A percentile compares a stretch with the other conserved stretches of the same genome.
These are phyloP conservation scores for Rhabdomys pumilio DNA, from an alignment of 2,797 vertebrate genomes.

Conservation along the genomic window DNA sequence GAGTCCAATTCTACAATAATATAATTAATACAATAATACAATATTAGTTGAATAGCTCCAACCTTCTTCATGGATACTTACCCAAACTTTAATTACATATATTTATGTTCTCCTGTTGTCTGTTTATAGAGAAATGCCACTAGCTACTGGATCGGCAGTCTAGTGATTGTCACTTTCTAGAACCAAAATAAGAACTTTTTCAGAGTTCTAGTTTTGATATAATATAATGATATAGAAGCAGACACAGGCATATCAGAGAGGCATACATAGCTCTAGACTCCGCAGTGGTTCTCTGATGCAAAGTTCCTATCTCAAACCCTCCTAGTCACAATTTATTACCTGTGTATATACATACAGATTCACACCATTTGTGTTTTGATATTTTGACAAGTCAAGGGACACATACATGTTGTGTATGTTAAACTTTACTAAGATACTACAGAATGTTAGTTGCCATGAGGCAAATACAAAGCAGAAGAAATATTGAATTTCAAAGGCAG, in stretches of 20 bases:
- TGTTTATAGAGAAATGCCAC: constrained; percentile 33
- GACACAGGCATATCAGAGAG: not conserved
- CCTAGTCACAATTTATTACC: not conserved
- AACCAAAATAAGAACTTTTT: not conserved
- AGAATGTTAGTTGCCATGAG: not conserved
- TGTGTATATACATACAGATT: not conserved
- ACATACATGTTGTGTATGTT: not conserved
- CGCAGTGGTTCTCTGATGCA: not conserved
- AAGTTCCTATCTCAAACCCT: not conserved
- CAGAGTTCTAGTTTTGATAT: not conserved
- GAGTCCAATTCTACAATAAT: constrained; percentile 55
- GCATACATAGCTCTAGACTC: not conserved
- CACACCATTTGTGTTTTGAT: not conserved
- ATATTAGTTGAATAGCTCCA: constrained; percentile 68
- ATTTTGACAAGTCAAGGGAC: not conserved
- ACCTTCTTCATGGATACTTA: constrained; percentile 34
- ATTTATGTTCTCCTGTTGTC: constrained; percentile 54
- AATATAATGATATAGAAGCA: not conserved
- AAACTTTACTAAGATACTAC: not conserved
- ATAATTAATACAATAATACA: constrained; percentile 50
- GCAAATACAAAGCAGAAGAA: constrained; percentile 17
- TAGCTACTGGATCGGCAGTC: not conserved
- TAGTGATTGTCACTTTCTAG: not conserved
- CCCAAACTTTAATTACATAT: constrained; percentile 53
- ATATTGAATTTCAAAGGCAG: constrained; percentile 20